These are phyloP conservation scores for Tetragonisca angustula DNA, from an alignment of 2,888 invertebrate genomes.

Conservation along the genomic window DNA sequence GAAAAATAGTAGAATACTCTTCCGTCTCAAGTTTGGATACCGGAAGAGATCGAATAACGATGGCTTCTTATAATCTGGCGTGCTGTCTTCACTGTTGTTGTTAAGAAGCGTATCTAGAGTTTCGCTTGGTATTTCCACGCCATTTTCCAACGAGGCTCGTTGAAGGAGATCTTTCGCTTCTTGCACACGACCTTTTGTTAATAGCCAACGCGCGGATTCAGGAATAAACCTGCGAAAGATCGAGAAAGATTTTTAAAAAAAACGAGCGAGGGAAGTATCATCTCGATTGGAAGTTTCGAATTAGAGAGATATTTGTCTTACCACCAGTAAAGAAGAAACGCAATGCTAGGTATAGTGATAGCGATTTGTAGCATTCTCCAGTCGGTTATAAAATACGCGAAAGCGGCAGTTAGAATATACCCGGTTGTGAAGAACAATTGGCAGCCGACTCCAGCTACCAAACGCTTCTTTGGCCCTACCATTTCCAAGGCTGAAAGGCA, in stretches of 20 bases:
- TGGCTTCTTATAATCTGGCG: slow-evolving; percentile 82
- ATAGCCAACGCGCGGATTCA: slow-evolving; percentile 90
- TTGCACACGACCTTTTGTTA: slow-evolving; percentile 87
- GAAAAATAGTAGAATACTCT: slow-evolving; percentile 89
- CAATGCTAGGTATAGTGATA: slow-evolving; percentile 88
- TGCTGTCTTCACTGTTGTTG: slow-evolving; percentile 81
- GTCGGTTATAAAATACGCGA: slow-evolving; percentile 88
- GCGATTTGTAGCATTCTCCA: slow-evolving; percentile 90
- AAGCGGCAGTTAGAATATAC: slow-evolving; percentile 88
- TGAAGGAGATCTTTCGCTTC: slow-evolving; percentile 88
- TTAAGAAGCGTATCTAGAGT: slow-evolving; percentile 85
- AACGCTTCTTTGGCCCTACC: slow-evolving; percentile 89
- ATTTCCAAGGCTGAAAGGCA: slow-evolving; percentile 86
- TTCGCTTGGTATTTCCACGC: slow-evolving; percentile 86
- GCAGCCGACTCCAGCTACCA: slow-evolving; percentile 89
- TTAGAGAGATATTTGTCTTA: slow-evolving; percentile 58
- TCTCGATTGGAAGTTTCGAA: background rate
- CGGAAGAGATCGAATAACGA: slow-evolving; percentile 87
- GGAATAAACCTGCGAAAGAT: slow-evolving; percentile 86
- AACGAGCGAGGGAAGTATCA: background rate
- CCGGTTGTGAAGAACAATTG: slow-evolving; percentile 91
- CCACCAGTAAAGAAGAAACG: slow-evolving; percentile 90
- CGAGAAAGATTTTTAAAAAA: background rate
- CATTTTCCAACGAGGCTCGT: slow-evolving; percentile 88
- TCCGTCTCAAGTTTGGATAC: slow-evolving; percentile 88